A percentile compares a stretch with the other conserved stretches of the same genome.
Evolutionary conservation across 1,140 invertebrate genomes (phyloP).

Genomic region (Brachionus rubens): DNA sequence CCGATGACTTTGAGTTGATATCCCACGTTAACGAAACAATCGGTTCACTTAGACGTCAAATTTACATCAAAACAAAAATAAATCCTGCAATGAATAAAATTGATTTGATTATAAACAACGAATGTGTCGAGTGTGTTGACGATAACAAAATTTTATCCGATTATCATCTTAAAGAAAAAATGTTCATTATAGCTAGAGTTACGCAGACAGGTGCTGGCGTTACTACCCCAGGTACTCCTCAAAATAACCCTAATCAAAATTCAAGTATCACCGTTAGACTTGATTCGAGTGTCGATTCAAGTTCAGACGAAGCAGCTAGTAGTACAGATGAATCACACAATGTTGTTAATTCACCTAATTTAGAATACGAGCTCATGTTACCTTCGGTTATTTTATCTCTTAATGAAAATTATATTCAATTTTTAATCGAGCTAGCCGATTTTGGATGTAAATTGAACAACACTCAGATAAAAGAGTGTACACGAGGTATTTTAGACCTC

Average conservation of each 20-base stretch:
- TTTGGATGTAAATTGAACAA: constrained; percentile 77
- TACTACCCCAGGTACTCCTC: constrained; percentile 37
- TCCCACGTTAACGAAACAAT: constrained; percentile 92
- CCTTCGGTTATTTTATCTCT: constrained; percentile 65
- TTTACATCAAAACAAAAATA: constrained; percentile 61
- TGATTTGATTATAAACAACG: constrained; percentile 83
- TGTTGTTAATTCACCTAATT: constrained; percentile 24
- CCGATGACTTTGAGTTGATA: constrained; percentile 85
- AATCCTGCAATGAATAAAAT: constrained; percentile 68
- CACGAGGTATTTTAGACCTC: constrained; percentile 77
- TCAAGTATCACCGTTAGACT: constrained; percentile 64
- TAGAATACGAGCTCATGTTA: constrained; percentile 28
- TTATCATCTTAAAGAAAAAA: constrained; percentile 83
- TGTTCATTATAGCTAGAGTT: constrained; percentile 63
- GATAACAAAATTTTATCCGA: constrained; percentile 83
- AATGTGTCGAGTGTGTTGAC: constrained; percentile 77
- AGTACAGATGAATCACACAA: constrained; percentile 19
- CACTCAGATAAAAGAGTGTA: constrained; percentile 76
- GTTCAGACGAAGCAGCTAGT: constrained; percentile 24
- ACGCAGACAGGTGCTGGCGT: not conserved
- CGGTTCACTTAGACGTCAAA: constrained; percentile 72
- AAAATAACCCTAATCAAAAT: not conserved
- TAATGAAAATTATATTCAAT: constrained; percentile 75
- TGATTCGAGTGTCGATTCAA: constrained; percentile 60
- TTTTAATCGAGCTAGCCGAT: constrained; percentile 85